Percentiles rank a stretch among this genome's conserved stretches.
Conservation (phyloP, 2,888 invertebrate genomes). For the Amphipoea oculea region DNA sequence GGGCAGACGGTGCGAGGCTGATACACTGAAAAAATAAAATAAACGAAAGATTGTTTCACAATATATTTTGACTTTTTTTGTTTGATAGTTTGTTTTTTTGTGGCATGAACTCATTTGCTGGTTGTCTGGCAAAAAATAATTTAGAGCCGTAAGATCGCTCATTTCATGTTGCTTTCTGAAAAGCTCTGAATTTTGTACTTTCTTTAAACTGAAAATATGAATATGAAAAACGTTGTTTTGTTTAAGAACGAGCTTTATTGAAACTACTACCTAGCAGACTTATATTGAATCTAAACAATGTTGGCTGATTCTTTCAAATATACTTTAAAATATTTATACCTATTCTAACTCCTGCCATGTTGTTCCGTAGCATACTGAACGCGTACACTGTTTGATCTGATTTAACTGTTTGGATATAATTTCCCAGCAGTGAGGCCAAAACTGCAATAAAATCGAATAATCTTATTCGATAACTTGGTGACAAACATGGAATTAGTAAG, state of each 20-base stretch:
- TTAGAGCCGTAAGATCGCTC: background rate
- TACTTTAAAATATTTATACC: background rate
- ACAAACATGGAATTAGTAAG: background rate
- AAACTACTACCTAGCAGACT: background rate
- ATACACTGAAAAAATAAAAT: background rate
- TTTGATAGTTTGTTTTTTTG: background rate
- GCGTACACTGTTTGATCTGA: no score
- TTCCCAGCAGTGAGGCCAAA: no score
- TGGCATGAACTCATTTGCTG: background rate
- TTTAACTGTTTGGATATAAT: no score
- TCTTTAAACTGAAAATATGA: background rate
- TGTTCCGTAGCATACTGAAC: no score
- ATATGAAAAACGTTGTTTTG: background rate
- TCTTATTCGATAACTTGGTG: background rate
- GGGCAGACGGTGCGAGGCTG: slow-evolving; percentile 35
- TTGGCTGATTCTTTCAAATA: background rate
- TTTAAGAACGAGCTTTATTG: background rate
- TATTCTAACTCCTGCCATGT: no score
- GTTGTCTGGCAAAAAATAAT: background rate
- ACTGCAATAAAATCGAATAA: no score
- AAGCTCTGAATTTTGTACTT: background rate
- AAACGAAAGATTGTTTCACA: background rate
- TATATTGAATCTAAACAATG: background rate
- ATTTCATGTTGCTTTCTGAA: background rate
- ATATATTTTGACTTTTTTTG: background rate